Base-by-base conservation (phyloP, 2,797 vertebrate genomes). In the Microcaecilia unicolor region DNA sequence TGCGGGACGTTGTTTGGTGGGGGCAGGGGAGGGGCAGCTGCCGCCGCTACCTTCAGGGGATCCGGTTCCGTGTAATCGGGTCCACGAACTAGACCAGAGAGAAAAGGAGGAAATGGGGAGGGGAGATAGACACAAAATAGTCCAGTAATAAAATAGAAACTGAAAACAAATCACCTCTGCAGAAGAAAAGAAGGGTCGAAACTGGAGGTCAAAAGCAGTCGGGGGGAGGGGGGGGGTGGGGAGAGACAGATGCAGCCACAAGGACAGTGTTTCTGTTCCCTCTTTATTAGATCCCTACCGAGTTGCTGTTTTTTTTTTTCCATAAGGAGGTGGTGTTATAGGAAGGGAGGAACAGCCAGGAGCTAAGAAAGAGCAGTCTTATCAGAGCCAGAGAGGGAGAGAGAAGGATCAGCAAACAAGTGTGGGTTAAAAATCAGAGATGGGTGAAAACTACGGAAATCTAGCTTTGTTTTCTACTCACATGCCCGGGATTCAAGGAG, bases 1-100 rank as follows among this genome's bases (percentile, higher is more conserved):
- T 96, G 92, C 4, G 90, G 91, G 9, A 93, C 91, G 4, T 85
- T 94, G 45, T 55, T 72, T 27, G 72, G 68, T 47, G 81, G 48
- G 17, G 71, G 54, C 8, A 72, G 28, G 2, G 75, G 76, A 2
- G 80, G 80, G 28, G 77, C n/a, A n/a, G n/a, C 68, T 0, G 12
- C 36, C 1, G 67, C 51, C 22, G 68, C 61, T 24, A 49, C 19
- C 50, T 87, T 87, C 67, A 83, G 76, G 64, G 68, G 63, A 45
- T 89, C 85, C 11, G 83, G 64, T 10, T 80, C 74, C 61, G 57
- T 67, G 12, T 77, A 76, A 60, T 89, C 88, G 37, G 80, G 67
- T 23, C 61, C 78, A 61, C 83, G 90, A 22, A 81, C 83, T 91
- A 51, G 16, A 5, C 25, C 16, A 31, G 16, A 23, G 35, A 32